Base-by-base conservation (phyloP, 2,113 vertebrate species). In the Megaptera novaeangliae region DNA sequence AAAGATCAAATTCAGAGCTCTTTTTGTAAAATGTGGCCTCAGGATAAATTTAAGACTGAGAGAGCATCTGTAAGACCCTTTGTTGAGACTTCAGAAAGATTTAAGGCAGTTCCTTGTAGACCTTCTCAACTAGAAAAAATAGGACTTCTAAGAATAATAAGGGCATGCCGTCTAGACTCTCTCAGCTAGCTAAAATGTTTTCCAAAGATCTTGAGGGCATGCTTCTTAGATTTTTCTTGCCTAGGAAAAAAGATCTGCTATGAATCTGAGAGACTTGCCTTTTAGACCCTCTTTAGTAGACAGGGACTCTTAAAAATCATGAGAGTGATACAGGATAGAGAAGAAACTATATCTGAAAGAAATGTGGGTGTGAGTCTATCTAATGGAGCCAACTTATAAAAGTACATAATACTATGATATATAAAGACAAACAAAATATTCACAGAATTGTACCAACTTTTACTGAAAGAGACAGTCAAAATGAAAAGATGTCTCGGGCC, bases 1-100 rank as follows among this genome's bases (percentile, higher is more conserved):
- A 95, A 95, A 93, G 91, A 94, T 92, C 68, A 94, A 88, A 91
- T 69, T 95, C 75, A 92, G 75, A 39, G 41, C n/a, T 87, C 57
- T 89, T 81, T 84, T 44, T 68, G 49, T 87, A 64, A 97, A 95
- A 94, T 75, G 66, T 61, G 39, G 52, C 71, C 72, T 94, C 39
- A 2, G 57, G 78, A 39, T 92, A 90, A 92, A 96, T 88, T 94
- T 96, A 52, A 85, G 57, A 85, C 27, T 75, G 90, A 92, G 34
- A 94, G 39, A 85, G n/a, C 4, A 78, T 94, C 82, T 91, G 41
- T 88, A 90, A 91, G 34, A 88, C 27, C 46, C 18, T 92, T 90
- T 84, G 72, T 82, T 95, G 94, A 91, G 59, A 41, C 88, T 97
- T 95, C 88, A 89, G 52, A 88, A 96, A 77, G 63, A 88, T 63